Evolutionary conservation across 1,140 invertebrate species (phyloP).

Genomic region (Leptoteleia sp.): DNA sequence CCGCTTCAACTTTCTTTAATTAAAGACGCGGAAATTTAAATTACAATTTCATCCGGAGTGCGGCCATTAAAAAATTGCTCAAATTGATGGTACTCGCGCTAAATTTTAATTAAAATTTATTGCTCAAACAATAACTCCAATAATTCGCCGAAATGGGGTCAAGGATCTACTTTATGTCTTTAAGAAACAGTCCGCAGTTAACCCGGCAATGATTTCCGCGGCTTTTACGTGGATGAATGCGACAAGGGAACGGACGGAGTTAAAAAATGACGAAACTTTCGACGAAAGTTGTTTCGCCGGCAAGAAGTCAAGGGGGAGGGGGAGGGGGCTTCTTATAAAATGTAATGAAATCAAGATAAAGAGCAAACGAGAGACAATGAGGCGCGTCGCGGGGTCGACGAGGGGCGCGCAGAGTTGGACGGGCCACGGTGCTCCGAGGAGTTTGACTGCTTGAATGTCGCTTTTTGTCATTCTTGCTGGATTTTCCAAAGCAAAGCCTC

Average conservation of each 20-base stretch:
- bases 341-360: constrained; percentile 67
- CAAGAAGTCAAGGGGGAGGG: too few species aligned
- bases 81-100: constrained; percentile 43
- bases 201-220: constrained; percentile 49
- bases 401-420: constrained; percentile 1
- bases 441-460: constrained; percentile 47
- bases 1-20: constrained; percentile 17
- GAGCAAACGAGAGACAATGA: constrained; percentile 60
- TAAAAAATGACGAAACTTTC: constrained; percentile 55
- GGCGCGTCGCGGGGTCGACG: constrained; percentile 28
- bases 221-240: constrained; percentile 33
- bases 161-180: constrained; percentile 46
- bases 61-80: constrained; percentile 37
- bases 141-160: constrained; percentile 50
- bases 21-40: constrained; percentile 42
- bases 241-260: constrained; percentile 12
- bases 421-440: not conserved
- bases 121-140: constrained; percentile 54
- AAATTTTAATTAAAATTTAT: constrained; percentile 62
- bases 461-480: constrained; percentile 47
- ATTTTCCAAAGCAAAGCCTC: constrained; percentile 54
- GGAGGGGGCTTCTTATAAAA: constrained; percentile 52
- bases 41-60: constrained; percentile 31
- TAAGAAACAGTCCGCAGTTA: constrained; percentile 38
- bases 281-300: constrained; percentile 48